Base-by-base conservation (phyloP, 1,140 invertebrate species). In the Dendrolimus kikuchii region DNA sequence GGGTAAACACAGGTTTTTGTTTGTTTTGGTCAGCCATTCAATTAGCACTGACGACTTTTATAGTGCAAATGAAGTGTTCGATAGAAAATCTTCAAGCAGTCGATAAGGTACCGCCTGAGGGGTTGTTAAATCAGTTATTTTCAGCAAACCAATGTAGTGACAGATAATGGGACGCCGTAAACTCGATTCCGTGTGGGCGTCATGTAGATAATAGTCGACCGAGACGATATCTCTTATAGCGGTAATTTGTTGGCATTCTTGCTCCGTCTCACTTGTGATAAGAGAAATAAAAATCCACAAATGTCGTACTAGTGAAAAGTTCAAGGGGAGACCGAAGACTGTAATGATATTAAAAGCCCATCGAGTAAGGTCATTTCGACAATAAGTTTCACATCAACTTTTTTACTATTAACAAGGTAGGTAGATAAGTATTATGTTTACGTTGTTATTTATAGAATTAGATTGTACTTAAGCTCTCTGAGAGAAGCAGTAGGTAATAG, bases 181-280 rank as follows among this genome's bases (percentile, higher is more conserved):
- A 65, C 68, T 66, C 51, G 63, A 60, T 67, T 59, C 51, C 55
- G 62, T 64, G 81, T 81, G 71, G 81, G 78, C 72, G 78, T 60
- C 59, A 64, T 64, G 44, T 55, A 82, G 72, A 79, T 79, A 79
- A 76, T 57, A 55, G 47, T 48, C 67, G 59, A 62, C 67, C 59
- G 55, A 57, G 58, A 55, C 64, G 64, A 62, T 79, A 83, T 78
- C 74, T 79, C 59, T 71, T 72, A 69, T 74, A 79, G 72, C 57
- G 66, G 75, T 80, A 76, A 83, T 77, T 83, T 83, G 77, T 77
- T 76, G 69, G 58, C 66, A 62, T 69, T 71, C 69, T 61, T 64
- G 60, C 58, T 60, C 57, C 54, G 60, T 58, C 59, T 60, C 47
- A 54, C 60, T 55, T 55, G 49, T 71, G 72, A 74, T 74, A 74